Evolutionary conservation across 2,888 invertebrate genomes (phyloP), one percentile per base, ranked within the genome.

Genomic region (Stramonita haemastoma): DNA sequence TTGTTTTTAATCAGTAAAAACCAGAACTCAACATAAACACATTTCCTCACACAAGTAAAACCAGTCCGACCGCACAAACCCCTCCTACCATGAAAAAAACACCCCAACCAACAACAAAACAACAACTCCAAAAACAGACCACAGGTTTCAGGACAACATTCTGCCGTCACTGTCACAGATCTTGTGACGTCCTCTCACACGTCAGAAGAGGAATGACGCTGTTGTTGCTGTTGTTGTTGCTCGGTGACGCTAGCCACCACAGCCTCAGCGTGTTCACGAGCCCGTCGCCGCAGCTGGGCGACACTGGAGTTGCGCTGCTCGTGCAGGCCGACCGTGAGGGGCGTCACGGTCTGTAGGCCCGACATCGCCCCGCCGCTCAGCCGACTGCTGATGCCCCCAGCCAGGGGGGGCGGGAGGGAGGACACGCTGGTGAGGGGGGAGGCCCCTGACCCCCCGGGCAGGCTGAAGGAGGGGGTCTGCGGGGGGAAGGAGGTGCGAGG

Each of bases 261-360:
- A 0, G 98, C 98, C 0, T 99, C 98, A 0, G 98, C 98, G 96
- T 99, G 99, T 95, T 99, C 99, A 96, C 99, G 98, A 0, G 99
- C 99, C 95, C 98, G 98, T 89, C 99, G 97, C 15, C 99, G 97
- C 83, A 99, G 97, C 94, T 99, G 99, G 0, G 98, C 98, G 34
- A 99, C 98, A 96, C 98, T 98, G 93, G 98, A 97, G 11, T 98
- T 97, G 77, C 98, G 97, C 73, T 98, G 98, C 95, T 98, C 98
- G 91, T 93, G 92, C 29, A 93, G 91, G 19, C 91, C 89, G 79
- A 93, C 46, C 32, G 56, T 15, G 46, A 87, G 87, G 13, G n/a
- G 34, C 73, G 66, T 34, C 66, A 87, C 70, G 22, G 34, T 17
- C 2, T 46, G 36, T 11, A 46, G 56, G 13, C 17, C 32, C 56